phyloP scores from a whole-genome alignment of 2,797 vertebrate species.

The Arctocebus calabarensis region DNA sequence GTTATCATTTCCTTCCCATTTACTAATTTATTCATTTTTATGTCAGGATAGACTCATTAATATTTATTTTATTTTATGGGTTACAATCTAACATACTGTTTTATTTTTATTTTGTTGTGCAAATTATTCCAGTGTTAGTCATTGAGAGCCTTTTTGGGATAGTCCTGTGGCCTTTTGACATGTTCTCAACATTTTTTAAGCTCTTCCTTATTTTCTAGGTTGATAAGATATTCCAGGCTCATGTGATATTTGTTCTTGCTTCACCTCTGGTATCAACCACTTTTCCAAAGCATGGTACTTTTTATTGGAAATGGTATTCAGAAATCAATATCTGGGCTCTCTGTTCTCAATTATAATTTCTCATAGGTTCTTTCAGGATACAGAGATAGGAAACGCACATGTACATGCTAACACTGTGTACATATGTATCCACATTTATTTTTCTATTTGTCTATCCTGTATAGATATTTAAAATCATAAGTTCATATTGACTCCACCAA shows the following conservation, averaged over 20 bases:
- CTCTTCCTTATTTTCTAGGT: not conserved
- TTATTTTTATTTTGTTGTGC: slow-evolving; percentile 19
- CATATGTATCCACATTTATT: not conserved
- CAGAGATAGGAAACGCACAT: not conserved
- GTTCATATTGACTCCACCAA: not conserved
- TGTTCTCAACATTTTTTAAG: not conserved
- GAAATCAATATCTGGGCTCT: not conserved
- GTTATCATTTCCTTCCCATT: not conserved
- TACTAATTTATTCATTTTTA: slow-evolving; percentile 15
- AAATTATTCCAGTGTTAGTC: not conserved
- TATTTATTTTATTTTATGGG: slow-evolving; percentile 19
- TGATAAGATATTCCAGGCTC: not conserved
- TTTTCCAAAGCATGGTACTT: not conserved
- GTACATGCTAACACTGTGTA: not conserved
- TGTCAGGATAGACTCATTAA: not conserved
- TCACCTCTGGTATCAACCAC: not conserved
- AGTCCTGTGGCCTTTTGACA: not conserved
- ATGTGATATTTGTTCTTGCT: not conserved
- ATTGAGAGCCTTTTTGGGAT: not conserved
- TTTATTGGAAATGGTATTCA: not conserved
- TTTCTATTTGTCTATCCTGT: not conserved
- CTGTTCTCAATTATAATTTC: not conserved
- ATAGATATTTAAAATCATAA: not conserved
- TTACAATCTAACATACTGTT: not conserved
- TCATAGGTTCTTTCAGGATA: not conserved